Evolutionary conservation across 1,140 invertebrate species (phyloP).

Genomic region (Helicoverpa armigera): DNA sequence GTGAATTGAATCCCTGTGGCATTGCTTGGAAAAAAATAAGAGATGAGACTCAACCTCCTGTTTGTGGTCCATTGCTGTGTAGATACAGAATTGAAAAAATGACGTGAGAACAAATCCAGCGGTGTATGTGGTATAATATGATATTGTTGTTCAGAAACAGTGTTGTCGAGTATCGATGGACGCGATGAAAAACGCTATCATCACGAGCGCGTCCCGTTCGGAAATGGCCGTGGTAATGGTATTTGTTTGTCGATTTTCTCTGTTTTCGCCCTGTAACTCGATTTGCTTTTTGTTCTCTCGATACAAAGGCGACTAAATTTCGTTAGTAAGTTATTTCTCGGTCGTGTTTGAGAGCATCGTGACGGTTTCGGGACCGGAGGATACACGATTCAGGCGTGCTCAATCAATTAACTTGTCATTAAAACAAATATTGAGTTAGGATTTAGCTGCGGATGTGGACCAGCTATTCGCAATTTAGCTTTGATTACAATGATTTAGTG

Average conservation of each 20-base stretch:
- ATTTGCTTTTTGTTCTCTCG: constrained; percentile 82
- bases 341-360: constrained; percentile 61
- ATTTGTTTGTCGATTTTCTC: constrained; percentile 85
- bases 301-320: constrained; percentile 82
- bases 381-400: constrained; percentile 59
- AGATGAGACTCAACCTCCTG: background rate
- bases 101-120: constrained; percentile 35
- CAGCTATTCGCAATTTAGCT: constrained; percentile 30
- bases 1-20: constrained; percentile 75
- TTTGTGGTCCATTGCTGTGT: constrained; percentile 55
- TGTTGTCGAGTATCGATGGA: constrained; percentile 49
- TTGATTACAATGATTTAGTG: constrained; percentile 47
- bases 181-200: constrained; percentile 80
- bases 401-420: constrained; percentile 81
- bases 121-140: constrained; percentile 49
- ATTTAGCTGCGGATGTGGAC: constrained; percentile 66
- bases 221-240: constrained; percentile 83
- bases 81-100: background rate
- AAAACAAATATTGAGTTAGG: constrained; percentile 83
- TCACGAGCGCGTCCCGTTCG: constrained; percentile 81
- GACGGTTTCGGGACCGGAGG: constrained; percentile 55
- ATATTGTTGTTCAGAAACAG: background rate
- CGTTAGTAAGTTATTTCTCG: constrained; percentile 71
- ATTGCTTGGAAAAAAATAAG: constrained; percentile 5
- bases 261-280: constrained; percentile 83